These are phyloP conservation scores for Pinctada fucata DNA, from an alignment of 2,888 invertebrate genomes.

Conservation along the genomic window DNA sequence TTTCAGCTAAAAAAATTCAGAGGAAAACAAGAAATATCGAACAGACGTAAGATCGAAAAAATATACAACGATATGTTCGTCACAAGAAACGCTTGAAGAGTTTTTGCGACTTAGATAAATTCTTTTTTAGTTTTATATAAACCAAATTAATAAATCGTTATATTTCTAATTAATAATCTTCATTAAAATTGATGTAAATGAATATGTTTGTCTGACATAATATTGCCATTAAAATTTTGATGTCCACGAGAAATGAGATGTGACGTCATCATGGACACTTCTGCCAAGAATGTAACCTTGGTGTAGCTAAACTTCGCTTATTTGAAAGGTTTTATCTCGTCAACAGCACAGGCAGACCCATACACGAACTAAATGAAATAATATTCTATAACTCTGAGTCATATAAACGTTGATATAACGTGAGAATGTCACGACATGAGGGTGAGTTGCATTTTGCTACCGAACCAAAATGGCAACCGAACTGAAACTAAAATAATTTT, in stretches of 20 bases:
- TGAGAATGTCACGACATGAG: constrained; percentile 92
- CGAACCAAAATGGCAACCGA: constrained; percentile 52
- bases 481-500: constrained; percentile 10
- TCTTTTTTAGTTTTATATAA: no score
- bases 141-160: no score
- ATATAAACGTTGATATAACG: not conserved
- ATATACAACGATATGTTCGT: no score
- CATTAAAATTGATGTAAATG: no score
- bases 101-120: no score
- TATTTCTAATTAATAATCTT: no score
- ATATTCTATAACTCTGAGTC: not conserved
- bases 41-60: no score
- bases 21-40: no score
- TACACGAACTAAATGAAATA: not conserved
- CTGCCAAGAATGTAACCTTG: constrained; percentile 49
- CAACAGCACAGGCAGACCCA: not conserved
- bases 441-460: constrained; percentile 66
- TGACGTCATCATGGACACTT: constrained; percentile 71
- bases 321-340: constrained; percentile 7
- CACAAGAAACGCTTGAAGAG: no score
- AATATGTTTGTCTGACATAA: no score
- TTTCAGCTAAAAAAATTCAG: no score
- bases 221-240: not conserved
- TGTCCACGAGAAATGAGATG: constrained; percentile 41
- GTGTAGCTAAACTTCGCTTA: constrained; percentile 13